Conservation (phyloP, 2,797 vertebrate species). For the Acanthurus lineatus region DNA sequence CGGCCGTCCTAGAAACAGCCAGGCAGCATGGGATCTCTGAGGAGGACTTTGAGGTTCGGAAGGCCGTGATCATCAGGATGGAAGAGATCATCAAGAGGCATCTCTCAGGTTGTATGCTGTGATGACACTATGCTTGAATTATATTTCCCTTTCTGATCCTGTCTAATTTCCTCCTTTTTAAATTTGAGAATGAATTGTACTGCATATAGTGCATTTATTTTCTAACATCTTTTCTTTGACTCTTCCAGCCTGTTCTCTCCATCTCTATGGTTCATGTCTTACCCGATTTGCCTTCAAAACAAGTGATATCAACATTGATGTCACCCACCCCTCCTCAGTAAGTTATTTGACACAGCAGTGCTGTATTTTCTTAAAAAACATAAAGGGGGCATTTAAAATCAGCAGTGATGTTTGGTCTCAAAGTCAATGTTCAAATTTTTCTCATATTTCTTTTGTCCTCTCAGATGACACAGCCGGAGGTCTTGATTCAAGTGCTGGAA, state of each 20-base stretch:
- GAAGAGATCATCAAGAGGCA: constrained; percentile 90
- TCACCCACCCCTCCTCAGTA: constrained; percentile 92
- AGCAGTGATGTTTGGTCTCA: neutral
- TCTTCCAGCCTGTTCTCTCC: constrained; percentile 92
- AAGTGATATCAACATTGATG: constrained; percentile 96
- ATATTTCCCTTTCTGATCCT: neutral
- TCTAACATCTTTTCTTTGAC: neutral
- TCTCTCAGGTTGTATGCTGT: constrained; percentile 88
- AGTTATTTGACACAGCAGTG: constrained; percentile 60
- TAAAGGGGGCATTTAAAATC: neutral
- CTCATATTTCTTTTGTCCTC: neutral
- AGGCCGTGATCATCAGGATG: constrained; percentile 91
- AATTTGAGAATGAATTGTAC: neutral
- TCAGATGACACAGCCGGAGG: constrained; percentile 98
- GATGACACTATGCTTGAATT: neutral
- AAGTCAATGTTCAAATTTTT: neutral
- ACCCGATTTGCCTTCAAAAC: constrained; percentile 96
- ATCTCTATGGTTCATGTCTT: constrained; percentile 96
- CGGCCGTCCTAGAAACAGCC: constrained; percentile 88
- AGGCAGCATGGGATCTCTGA: constrained; percentile 93
- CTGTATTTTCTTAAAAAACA: neutral
- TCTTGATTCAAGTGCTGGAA: constrained; percentile 96
- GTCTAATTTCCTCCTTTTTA: no score
- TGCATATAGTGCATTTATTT: neutral
- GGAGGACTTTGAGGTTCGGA: constrained; percentile 90